These are phyloP conservation scores for Cephalotes varians DNA, from an alignment of 2,888 invertebrate genomes.

Conservation along the genomic window DNA sequence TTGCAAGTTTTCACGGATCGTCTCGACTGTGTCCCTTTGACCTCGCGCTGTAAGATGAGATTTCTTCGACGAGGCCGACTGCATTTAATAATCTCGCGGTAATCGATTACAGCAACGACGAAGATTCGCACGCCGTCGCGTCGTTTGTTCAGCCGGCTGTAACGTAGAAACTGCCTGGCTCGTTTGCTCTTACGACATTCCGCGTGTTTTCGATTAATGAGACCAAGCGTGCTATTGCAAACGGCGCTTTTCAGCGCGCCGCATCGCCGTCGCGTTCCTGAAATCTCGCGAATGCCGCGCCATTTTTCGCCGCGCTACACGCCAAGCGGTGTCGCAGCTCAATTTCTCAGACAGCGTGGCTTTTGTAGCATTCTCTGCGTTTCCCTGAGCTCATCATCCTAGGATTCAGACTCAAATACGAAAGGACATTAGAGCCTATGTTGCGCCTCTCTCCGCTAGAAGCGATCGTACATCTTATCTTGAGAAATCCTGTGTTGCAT, in stretches of 20 bases:
- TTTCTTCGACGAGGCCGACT: constrained; percentile 62
- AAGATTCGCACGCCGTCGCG: constrained; percentile 61
- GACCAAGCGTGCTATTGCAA: constrained; percentile 62
- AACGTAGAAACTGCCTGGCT: constrained; percentile 6
- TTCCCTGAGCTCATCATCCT: constrained; percentile 2
- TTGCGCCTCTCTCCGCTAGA: constrained; percentile 20
- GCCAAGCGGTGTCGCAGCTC: constrained; percentile 67
- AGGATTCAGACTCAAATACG: constrained; percentile 15
- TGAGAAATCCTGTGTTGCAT: constrained; percentile 21
- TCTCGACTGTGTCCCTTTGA: constrained; percentile 69
- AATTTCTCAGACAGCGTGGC: constrained; percentile 62
- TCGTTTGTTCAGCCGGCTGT: neutral
- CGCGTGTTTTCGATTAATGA: constrained; percentile 73
- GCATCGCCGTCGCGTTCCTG: constrained; percentile 71
- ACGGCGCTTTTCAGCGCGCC: constrained; percentile 69
- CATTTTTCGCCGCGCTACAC: constrained; percentile 41
- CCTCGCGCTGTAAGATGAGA: constrained; percentile 61
- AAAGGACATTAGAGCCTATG: constrained; percentile 22
- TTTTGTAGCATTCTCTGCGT: constrained; percentile 47
- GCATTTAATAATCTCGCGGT: constrained; percentile 71
- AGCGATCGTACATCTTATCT: constrained; percentile 35
- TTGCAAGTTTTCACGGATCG: constrained; percentile 62
- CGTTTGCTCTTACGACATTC: constrained; percentile 67
- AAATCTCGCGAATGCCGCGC: constrained; percentile 70
- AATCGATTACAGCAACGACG: constrained; percentile 73